These are phyloP conservation scores for Euphonia xanthogaster DNA, from an alignment of 2,797 vertebrate species.

Conservation along the genomic window DNA sequence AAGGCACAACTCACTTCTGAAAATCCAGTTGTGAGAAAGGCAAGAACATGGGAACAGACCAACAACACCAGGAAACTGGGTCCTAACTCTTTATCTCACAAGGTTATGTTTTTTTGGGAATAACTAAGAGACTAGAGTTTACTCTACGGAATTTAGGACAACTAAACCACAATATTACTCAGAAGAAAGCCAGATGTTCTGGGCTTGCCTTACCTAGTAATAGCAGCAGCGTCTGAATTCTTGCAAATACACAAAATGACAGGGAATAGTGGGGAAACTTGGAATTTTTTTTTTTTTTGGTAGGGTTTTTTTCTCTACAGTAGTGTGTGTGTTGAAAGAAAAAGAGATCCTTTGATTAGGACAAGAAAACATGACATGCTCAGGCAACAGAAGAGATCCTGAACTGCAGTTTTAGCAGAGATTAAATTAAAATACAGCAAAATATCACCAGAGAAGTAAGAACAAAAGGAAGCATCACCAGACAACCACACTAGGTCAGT, in stretches of 20 bases:
- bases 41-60: background rate
- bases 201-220: background rate
- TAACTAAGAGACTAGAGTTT: background rate
- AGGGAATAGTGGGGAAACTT: background rate
- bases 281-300: background rate
- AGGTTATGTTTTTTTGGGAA: background rate
- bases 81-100: background rate
- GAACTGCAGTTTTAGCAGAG: background rate
- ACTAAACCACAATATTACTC: background rate
- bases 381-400: background rate
- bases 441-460: background rate
- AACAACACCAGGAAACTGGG: background rate
- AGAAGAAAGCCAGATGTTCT: background rate
- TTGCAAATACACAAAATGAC: background rate
- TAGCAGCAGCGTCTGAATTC: conserved; percentile 1
- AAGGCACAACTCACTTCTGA: background rate
- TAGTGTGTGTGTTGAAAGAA: background rate
- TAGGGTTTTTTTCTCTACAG: background rate
- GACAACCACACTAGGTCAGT: background rate
- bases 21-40: background rate
- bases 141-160: background rate
- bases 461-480: background rate
- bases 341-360: background rate
- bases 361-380: background rate
- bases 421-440: background rate